Percentiles rank a stretch among this genome's conserved stretches.
Evolutionary conservation across 1,140 invertebrate species (phyloP).

Genomic region (Zaprionus capensis): DNA sequence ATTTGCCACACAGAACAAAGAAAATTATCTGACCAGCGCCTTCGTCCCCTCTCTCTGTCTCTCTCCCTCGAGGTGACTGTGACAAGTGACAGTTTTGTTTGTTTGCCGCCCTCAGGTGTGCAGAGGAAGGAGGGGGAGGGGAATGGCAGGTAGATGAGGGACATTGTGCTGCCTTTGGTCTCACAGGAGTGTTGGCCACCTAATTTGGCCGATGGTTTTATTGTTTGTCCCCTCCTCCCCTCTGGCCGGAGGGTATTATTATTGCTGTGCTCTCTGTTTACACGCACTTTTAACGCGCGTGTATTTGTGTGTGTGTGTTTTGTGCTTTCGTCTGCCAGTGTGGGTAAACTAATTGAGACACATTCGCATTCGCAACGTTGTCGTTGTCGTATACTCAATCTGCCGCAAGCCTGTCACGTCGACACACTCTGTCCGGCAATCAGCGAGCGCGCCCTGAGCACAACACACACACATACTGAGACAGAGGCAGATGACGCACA

Average conservation of each 20-base stretch:
- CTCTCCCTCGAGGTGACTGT: conserved; percentile 34
- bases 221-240: conserved; percentile 57
- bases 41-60: not conserved
- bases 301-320: not conserved
- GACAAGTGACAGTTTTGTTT: conserved; percentile 79
- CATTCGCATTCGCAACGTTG: conserved; percentile 9
- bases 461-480: not conserved
- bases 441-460: conserved; percentile 51
- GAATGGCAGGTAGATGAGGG: not conserved
- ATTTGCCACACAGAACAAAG: conserved; percentile 70
- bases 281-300: conserved; percentile 76
- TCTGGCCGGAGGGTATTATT: conserved; percentile 58
- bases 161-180: not conserved
- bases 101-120: conserved; percentile 31
- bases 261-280: conserved; percentile 60
- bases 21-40: conserved; percentile 73
- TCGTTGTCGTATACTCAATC: conserved; percentile 26
- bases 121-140: conserved; percentile 14
- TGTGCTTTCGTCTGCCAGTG: conserved; percentile 53
- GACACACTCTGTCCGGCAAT: conserved; percentile 37
- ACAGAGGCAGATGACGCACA: no score
- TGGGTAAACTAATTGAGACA: conserved; percentile 73
- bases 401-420: conserved; percentile 70
- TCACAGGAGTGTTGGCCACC: conserved; percentile 49
- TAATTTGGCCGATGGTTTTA: conserved; percentile 71